Conservation (phyloP, 2,888 invertebrate genomes). For the Miltochrista miniata region DNA sequence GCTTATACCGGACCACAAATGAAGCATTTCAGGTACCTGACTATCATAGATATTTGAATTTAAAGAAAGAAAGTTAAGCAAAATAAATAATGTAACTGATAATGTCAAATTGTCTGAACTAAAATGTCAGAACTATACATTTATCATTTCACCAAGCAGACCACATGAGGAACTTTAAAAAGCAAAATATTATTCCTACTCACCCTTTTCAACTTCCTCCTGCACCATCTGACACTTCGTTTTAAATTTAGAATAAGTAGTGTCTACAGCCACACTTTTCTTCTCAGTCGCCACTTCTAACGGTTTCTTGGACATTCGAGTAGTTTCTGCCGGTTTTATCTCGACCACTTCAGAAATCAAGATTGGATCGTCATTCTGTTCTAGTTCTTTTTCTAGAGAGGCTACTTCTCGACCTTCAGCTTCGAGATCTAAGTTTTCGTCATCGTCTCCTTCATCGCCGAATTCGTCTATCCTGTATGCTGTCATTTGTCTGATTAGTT, state of each 20-base stretch:
- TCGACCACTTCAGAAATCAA: conserved; percentile 61
- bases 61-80: no score
- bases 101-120: no score
- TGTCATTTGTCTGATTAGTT: conserved; percentile 87
- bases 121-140: no score
- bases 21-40: no score
- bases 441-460: conserved; percentile 72
- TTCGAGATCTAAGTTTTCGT: conserved; percentile 48
- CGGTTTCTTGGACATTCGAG: conserved; percentile 47
- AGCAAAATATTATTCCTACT: conserved; percentile 11
- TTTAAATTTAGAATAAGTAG: conserved; percentile 54
- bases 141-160: no score
- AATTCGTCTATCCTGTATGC: conserved; percentile 78
- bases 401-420: conserved; percentile 36
- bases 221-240: conserved; percentile 84
- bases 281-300: conserved; percentile 56
- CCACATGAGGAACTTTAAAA: no score
- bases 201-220: conserved; percentile 70
- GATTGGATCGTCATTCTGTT: conserved; percentile 45
- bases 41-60: no score
- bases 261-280: neutral
- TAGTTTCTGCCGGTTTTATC: conserved; percentile 64
- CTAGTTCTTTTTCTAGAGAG: conserved; percentile 32
- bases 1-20: no score
- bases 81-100: no score